Percentiles rank a stretch among this genome's conserved stretches.
phyloP scores from a whole-genome alignment of 2,888 invertebrate species.

The Watsonalla cultraria region DNA sequence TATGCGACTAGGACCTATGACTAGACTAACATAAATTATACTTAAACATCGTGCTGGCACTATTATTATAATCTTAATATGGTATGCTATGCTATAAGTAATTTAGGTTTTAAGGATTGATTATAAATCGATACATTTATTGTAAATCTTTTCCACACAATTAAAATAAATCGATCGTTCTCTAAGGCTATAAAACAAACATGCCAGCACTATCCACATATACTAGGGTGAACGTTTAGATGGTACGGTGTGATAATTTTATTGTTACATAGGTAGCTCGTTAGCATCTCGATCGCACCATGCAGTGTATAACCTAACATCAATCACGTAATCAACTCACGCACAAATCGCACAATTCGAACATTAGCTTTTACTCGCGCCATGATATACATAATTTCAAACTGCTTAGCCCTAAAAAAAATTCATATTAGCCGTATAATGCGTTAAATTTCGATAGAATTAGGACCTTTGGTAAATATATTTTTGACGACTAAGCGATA shows the following conservation, averaged over 20 bases:
- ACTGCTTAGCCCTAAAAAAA: too few species aligned
- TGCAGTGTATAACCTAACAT: constrained; percentile 3
- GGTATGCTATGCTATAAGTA: too few species aligned
- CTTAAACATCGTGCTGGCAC: too few species aligned
- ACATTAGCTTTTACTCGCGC: too few species aligned
- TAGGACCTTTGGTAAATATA: too few species aligned
- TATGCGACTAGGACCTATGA: too few species aligned
- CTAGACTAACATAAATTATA: too few species aligned
- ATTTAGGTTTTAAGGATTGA: too few species aligned
- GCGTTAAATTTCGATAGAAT: not conserved
- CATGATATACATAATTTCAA: not conserved
- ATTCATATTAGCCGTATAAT: not conserved
- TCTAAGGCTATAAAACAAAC: constrained; percentile 17
- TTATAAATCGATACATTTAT: too few species aligned
- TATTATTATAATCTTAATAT: too few species aligned
- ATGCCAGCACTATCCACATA: constrained; percentile 15
- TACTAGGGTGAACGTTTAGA: constrained; percentile 15
- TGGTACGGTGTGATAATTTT: constrained; percentile 9
- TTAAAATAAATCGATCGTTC: not conserved
- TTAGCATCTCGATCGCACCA: constrained; percentile 16
- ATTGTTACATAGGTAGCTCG: constrained; percentile 3
- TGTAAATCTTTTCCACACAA: not conserved
- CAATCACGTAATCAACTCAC: constrained; percentile 6
- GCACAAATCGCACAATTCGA: not conserved
- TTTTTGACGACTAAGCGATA: too few species aligned